Base-by-base conservation (phyloP, 2,113 vertebrate genomes). In the Melozone crissalis region DNA sequence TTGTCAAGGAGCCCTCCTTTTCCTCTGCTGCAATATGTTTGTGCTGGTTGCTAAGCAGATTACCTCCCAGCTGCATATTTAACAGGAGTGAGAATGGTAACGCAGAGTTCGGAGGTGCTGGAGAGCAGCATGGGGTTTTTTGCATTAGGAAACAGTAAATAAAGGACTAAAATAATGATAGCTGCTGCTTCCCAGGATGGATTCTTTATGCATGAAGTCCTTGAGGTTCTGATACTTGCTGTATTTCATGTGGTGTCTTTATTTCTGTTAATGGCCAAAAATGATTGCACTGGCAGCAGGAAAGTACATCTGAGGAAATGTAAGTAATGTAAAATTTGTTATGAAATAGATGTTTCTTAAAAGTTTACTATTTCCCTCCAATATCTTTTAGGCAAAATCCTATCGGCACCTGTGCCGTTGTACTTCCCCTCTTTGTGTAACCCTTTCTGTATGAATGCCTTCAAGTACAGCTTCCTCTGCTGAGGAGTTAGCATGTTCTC, bases 261-360 rank as follows among this genome's bases (percentile, higher is more conserved):
- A 65, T 75, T 97, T 93, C 92, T 77, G 9, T 95, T 96, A 84
- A 91, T 95, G 94, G 93, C 94, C 94, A 95, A 97, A 96, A 97
- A 96, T 58, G 92, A 87, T 93, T 96, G 87, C 68, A 58, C 57
- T 61, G 85, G 74, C 75, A 94, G 76, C 57, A 89, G 94, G 71
- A 76, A 95, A 57, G 83, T 94, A 87, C 95, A 84, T 22, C 93
- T 54, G 65, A 97, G 95, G 93, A 97, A 97, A 97, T 92, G 97
- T 97, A 96, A 94, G 96, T 96, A 85, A 77, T 72, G 17, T 37
- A 84, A 71, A 76, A 91, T 86, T 89, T 77, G 37, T 58, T 81
- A 69, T 27, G 6, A 75, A 87, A 66, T 79, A 84, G 17, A n/a
- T 80, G 15, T 9, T 90, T 93, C 49, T 68, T 65, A 93, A 76